A percentile compares a stretch with the other conserved stretches of the same genome.
phyloP scores from a whole-genome alignment of 2,888 invertebrate genomes.

The Dione vanillae region DNA sequence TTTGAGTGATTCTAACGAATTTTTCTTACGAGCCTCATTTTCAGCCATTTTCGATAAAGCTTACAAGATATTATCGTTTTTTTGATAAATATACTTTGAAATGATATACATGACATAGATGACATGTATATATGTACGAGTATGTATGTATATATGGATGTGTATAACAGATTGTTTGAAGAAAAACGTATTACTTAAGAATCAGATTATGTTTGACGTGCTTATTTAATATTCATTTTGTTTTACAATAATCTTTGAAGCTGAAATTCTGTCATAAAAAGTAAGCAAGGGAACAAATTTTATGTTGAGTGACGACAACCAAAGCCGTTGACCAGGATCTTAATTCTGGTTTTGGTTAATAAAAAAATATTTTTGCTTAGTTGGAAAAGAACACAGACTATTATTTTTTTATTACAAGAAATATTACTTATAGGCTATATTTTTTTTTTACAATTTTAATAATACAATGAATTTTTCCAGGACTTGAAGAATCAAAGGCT shows the following conservation, averaged over 20 bases:
- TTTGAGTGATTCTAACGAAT: constrained; percentile 44
- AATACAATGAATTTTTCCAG: constrained; percentile 59
- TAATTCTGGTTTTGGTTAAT: too few relatives aligned
- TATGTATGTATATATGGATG: neutral
- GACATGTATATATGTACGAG: neutral
- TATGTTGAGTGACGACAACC: too few relatives aligned
- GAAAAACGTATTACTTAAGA: neutral
- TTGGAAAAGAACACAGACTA: too few relatives aligned
- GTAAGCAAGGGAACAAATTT: too few relatives aligned
- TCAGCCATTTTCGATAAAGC: constrained; percentile 40
- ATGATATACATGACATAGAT: neutral
- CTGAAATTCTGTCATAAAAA: too few relatives aligned
- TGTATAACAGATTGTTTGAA: neutral
- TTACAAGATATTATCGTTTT: constrained; percentile 40
- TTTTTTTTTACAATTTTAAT: neutral
- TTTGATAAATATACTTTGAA: constrained; percentile 19
- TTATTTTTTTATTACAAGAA: too few relatives aligned
- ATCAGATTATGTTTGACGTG: neutral
- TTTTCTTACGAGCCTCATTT: constrained; percentile 39
- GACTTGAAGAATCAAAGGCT: constrained; percentile 71
- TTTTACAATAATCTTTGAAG: neutral
- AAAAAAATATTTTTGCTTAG: too few relatives aligned
- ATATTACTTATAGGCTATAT: too few relatives aligned
- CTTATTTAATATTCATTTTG: neutral
- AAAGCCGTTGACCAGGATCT: too few relatives aligned